Percentiles rank a stretch among this genome's conserved stretches.
These are phyloP conservation scores for Mycetomoellerius zeteki DNA, from an alignment of 1,140 invertebrate species.

Conservation along the genomic window DNA sequence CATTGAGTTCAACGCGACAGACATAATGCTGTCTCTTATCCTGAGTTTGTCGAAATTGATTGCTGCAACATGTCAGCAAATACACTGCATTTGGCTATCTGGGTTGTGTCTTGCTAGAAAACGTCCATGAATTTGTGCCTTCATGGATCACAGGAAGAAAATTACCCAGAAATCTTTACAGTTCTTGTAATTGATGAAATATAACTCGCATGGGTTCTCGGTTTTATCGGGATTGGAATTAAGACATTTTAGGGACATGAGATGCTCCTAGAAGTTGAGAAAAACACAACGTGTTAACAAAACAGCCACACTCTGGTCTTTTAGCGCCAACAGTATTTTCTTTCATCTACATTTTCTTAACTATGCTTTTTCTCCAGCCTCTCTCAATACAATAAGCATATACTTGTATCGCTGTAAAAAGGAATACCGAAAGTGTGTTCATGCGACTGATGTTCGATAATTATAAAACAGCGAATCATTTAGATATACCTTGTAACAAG, in stretches of 20 bases:
- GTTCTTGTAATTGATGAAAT: slow-evolving; percentile 74
- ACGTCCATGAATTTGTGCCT: too few relatives aligned
- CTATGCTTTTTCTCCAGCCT: too few relatives aligned
- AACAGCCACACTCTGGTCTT: too few relatives aligned
- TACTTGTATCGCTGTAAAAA: background rate
- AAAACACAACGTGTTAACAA: background rate
- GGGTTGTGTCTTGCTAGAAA: too few relatives aligned
- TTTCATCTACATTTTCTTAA: background rate
- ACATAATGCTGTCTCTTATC: too few relatives aligned
- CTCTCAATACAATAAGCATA: too few relatives aligned
- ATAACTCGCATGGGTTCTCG: slow-evolving; percentile 25
- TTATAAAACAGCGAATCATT: background rate
- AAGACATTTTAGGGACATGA: slow-evolving; percentile 63
- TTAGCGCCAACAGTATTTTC: background rate
- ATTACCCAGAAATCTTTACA: slow-evolving; percentile 79
- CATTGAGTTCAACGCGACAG: too few relatives aligned
- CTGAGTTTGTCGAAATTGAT: too few relatives aligned
- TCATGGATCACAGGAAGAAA: background rate
- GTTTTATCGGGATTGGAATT: slow-evolving; percentile 53
- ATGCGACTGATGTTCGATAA: background rate
- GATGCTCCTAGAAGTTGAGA: slow-evolving; percentile 67
- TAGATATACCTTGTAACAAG: slow-evolving; percentile 72
- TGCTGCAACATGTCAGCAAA: too few relatives aligned
- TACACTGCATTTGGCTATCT: too few relatives aligned
- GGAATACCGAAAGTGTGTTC: background rate